Conservation (phyloP, 2,113 vertebrate genomes). For the Anolis sagrei region DNA sequence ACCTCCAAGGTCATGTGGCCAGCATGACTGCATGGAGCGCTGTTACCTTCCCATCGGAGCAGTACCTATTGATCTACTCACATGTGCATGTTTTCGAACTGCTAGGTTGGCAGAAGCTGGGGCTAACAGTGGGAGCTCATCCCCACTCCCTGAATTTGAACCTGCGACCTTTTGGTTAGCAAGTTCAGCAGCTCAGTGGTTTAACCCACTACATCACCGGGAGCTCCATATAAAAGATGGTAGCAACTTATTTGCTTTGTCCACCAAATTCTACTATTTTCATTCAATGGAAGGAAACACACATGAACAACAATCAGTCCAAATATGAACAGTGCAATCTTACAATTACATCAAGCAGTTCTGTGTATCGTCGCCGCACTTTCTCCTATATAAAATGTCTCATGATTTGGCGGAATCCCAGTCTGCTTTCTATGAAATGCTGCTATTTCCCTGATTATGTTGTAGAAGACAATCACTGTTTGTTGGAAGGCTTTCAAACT, state of each 20-base stretch:
- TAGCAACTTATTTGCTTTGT: not conserved
- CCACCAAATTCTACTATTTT: not conserved
- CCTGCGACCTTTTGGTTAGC: too few species aligned
- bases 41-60: too few species aligned
- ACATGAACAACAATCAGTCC: not conserved
- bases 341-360: not conserved
- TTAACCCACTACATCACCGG: too few species aligned
- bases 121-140: too few species aligned
- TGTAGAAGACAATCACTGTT: not conserved
- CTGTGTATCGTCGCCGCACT: not conserved
- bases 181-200: too few species aligned
- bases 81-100: too few species aligned
- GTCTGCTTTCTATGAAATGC: slow-evolving; percentile 3
- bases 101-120: too few species aligned
- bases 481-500: not conserved
- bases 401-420: not conserved
- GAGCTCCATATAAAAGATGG: not conserved
- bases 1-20: too few species aligned
- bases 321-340: not conserved
- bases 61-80: too few species aligned
- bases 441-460: not conserved
- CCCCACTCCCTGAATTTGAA: too few species aligned
- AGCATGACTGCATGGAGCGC: too few species aligned
- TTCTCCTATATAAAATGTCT: not conserved
- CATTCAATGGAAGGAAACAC: not conserved